Percentiles rank a stretch among this genome's conserved stretches.
phyloP scores from a whole-genome alignment of 2,888 invertebrate species.

The Ectemnius lituratus region DNA sequence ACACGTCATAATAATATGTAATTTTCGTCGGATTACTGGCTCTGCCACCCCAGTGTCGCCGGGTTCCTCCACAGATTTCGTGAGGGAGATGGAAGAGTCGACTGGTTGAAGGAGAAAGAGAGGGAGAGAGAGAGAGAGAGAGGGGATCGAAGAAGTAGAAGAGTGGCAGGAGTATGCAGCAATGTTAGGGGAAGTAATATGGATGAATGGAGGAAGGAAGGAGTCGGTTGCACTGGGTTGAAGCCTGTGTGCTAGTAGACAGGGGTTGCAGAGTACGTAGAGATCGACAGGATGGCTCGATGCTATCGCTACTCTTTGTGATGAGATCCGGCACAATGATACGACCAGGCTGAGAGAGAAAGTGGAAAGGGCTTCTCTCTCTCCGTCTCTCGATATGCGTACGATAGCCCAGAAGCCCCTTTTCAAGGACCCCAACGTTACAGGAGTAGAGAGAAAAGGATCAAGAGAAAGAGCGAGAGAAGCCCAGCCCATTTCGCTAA shows the following conservation, averaged over 20 bases:
- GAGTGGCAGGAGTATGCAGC: conserved; percentile 7
- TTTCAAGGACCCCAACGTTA: conserved; percentile 46
- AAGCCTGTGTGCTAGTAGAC: conserved; percentile 9
- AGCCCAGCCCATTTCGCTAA: conserved; percentile 59
- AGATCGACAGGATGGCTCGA: conserved; percentile 63
- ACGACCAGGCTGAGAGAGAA: conserved; percentile 39
- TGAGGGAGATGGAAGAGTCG: not conserved
- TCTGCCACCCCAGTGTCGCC: conserved; percentile 18
- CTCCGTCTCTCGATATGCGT: conserved; percentile 34
- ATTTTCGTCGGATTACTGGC: conserved; percentile 61
- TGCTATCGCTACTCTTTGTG: conserved; percentile 71
- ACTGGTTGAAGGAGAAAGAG: not conserved
- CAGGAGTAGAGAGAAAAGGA: conserved; percentile 15
- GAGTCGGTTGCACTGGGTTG: conserved; percentile 13
- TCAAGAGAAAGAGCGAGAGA: conserved; percentile 9
- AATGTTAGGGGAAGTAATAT: conserved; percentile 48
- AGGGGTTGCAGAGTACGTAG: conserved; percentile 44
- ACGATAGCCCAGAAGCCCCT: conserved; percentile 50
- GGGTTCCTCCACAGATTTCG: not conserved
- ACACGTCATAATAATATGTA: conserved; percentile 69
- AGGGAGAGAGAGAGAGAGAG: not conserved
- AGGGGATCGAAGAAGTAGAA: not conserved
- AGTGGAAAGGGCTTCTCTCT: conserved; percentile 23
- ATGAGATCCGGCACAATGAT: conserved; percentile 75
- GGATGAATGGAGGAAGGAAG: conserved; percentile 57